Conservation (phyloP, 2,113 vertebrate species). For the Rattus norvegicus region GRCr8 NC_086035.1:29219501-29220000, state of each 20-base stretch:
- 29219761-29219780: background rate
- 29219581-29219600: background rate
- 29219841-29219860: background rate
- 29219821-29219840: background rate
- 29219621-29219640: conserved; percentile 23
- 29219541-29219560: background rate
- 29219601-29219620: background rate
- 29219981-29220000: background rate
- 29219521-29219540: conserved; percentile 27
- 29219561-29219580: background rate
- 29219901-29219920: too few species aligned
- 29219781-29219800: too few species aligned
- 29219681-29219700: background rate
- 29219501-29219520: background rate
- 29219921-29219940: background rate
- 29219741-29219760: background rate
- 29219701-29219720: background rate
- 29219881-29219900: background rate
- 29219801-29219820: background rate
- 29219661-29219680: background rate
- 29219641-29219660: background rate
- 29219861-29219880: background rate
- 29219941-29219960: background rate
- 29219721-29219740: background rate
- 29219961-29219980: background rate